Percentiles rank a stretch among this genome's conserved stretches.
Conservation (phyloP, 1,140 invertebrate genomes). For the Solen grandis region DNA sequence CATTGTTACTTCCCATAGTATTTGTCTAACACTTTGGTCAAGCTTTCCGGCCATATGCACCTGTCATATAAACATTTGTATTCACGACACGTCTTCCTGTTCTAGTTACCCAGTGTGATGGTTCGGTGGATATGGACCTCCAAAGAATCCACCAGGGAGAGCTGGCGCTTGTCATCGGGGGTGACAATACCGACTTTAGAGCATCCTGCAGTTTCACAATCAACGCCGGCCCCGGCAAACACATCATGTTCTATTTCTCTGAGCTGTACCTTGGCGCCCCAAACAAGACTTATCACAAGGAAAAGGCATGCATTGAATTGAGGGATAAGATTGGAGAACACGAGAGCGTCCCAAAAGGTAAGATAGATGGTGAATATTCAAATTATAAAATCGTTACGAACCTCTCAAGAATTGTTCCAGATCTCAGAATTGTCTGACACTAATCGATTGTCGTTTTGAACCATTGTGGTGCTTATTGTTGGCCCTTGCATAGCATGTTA, state of each 20-base stretch:
- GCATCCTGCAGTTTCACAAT: conserved; percentile 46
- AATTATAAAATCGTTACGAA: too few relatives aligned
- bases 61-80: too few relatives aligned
- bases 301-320: conserved; percentile 32
- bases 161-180: conserved; percentile 5
- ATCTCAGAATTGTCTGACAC: too few relatives aligned
- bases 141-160: conserved; percentile 14
- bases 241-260: conserved; percentile 46
- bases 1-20: too few relatives aligned
- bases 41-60: too few relatives aligned
- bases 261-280: conserved; percentile 31
- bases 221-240: conserved; percentile 15
- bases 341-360: conserved; percentile 39
- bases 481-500: too few relatives aligned
- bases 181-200: conserved; percentile 15
- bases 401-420: too few relatives aligned
- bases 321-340: conserved; percentile 18
- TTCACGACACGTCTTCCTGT: background rate
- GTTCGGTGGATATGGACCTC: conserved; percentile 26
- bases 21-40: too few relatives aligned
- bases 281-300: conserved; percentile 17
- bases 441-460: too few relatives aligned
- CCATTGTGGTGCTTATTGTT: too few relatives aligned
- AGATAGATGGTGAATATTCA: too few relatives aligned
- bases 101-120: conserved; percentile 27